Conservation (phyloP, 2,797 vertebrate genomes). For the Urophycis tenuis region DNA sequence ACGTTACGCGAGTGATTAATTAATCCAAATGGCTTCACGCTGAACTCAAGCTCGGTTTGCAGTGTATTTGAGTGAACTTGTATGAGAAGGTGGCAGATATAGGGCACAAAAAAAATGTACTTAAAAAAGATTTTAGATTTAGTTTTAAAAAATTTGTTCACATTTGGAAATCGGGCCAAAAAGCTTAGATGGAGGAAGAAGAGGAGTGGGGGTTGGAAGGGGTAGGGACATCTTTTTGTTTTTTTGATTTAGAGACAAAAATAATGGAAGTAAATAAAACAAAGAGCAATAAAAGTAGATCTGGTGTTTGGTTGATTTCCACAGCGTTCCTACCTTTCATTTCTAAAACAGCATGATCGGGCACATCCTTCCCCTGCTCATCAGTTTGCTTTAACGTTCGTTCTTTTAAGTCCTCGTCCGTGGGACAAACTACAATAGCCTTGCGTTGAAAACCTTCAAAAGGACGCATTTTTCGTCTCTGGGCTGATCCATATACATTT, state of each 20-base stretch:
- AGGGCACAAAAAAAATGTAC: conserved; percentile 43
- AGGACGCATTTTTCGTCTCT: conserved; percentile 97
- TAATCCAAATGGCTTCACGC: background rate
- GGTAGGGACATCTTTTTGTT: conserved; percentile 62
- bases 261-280: conserved; percentile 41
- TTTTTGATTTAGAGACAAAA: conserved; percentile 67
- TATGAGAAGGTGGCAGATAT: conserved; percentile 52
- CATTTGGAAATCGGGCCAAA: conserved; percentile 60
- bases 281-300: conserved; percentile 74
- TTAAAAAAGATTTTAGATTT: conserved; percentile 52
- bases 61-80: conserved; percentile 49
- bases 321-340: conserved; percentile 93
- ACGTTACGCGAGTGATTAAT: conserved; percentile 3
- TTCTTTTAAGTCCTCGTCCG: conserved; percentile 89
- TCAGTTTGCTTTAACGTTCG: conserved; percentile 89
- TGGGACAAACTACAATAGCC: conserved; percentile 94
- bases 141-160: conserved; percentile 57
- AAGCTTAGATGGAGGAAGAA: conserved; percentile 44
- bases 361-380: conserved; percentile 94
- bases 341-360: conserved; percentile 93
- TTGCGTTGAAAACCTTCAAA: conserved; percentile 97
- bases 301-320: conserved; percentile 65
- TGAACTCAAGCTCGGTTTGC: conserved; percentile 57
- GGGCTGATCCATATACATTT: conserved; percentile 95
- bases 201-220: conserved; percentile 11